Evolutionary conservation across 2,113 vertebrate species (phyloP), one percentile per base, ranked within the genome.

Genomic region (Platichthys flesus): DNA sequence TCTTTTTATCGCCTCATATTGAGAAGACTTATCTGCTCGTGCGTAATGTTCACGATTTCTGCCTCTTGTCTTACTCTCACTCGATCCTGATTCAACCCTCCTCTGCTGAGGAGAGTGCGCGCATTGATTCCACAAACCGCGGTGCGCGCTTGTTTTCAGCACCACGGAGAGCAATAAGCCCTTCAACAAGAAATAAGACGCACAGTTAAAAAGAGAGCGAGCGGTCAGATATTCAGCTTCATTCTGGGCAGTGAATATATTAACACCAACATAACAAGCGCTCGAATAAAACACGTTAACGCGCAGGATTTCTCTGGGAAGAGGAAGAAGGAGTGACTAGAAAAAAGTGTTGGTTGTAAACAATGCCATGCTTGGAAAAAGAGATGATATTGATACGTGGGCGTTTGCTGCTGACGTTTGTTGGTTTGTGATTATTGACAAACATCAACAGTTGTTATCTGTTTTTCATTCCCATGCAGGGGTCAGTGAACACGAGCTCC

Each of bases 91-190:
- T 51, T 20, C 55, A n/a, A 54, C 6, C 8, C 20, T 67, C 35
- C 5, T 52, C 35, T 59, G 59, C 1, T 6, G 31, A 40, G 4
- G 9, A 4, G 52, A 21, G 60, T 49, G 76, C 42, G 62, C 40
- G 70, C 66, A 9, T 67, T 52, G 76, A 85, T 82, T 77, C 47
- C 47, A 28, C 60, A 60, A 51, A 40, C 47, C 59, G 66, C 15
- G 15, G 47, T 12, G 10, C 9, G 9, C 68, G 74, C 71, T 68
- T 79, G 62, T 82, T 47, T 93, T 93, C 94, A 94, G 94, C 69
- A 94, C 93, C 92, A 90, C 60, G 93, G 93, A 93, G 83, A 94
- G 91, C 82, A 82, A 20, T 79, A 65, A 23, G 1, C 26, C 24
- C 77, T 74, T 35, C 67, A 60, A 40, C 18, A 55, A 70, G 26